Percentiles rank a stretch among this genome's conserved stretches.
Conservation (phyloP, 2,113 vertebrate genomes). For the Smithornis capensis region DNA sequence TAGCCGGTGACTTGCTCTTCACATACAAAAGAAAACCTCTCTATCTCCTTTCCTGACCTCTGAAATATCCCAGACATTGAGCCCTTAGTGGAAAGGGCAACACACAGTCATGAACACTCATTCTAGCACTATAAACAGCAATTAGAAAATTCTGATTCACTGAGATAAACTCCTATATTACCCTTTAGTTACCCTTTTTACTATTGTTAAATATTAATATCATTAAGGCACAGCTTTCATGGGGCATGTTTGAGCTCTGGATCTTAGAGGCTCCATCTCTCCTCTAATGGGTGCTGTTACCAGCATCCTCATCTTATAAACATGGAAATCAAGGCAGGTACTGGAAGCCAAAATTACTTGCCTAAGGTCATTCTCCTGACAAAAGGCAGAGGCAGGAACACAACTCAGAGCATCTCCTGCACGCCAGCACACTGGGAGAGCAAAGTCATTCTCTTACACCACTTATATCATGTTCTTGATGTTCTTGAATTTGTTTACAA, state of each 20-base stretch:
- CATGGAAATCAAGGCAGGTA: neutral
- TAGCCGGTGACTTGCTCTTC: neutral
- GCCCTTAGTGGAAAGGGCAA: neutral
- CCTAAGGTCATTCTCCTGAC: neutral
- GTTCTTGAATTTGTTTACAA: neutral
- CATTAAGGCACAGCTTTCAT: neutral
- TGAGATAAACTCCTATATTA: neutral
- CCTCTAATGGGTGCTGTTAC: neutral
- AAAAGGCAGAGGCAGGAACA: neutral
- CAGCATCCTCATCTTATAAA: neutral
- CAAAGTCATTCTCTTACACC: neutral
- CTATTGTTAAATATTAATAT: neutral
- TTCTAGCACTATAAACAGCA: neutral
- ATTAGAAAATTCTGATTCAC: neutral
- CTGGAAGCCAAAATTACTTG: neutral
- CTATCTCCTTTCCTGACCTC: neutral
- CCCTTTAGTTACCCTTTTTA: neutral
- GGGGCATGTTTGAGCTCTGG: neutral
- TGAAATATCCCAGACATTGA: neutral
- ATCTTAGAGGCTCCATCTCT: neutral
- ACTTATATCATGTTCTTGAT: neutral
- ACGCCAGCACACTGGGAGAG: rapidly evolving
- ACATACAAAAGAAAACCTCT: neutral
- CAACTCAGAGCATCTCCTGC: neutral
- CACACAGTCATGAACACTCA: neutral